These are phyloP conservation scores for Enteromius fasciolatus DNA, from an alignment of 2,797 vertebrate species.

Conservation along the genomic window DNA sequence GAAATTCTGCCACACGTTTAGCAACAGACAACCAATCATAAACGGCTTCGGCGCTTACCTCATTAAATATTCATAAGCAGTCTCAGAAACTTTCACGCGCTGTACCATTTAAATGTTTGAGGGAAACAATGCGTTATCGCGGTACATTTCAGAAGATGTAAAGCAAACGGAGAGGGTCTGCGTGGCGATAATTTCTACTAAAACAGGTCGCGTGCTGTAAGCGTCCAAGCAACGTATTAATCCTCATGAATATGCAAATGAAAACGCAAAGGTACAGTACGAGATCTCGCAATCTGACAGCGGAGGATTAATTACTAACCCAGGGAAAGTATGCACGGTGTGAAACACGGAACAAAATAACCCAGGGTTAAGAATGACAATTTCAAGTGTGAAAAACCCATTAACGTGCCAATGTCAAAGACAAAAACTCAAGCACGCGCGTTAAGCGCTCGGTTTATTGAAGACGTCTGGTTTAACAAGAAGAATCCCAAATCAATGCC, in stretches of 20 bases:
- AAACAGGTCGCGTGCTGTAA: background rate
- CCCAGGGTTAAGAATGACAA: background rate
- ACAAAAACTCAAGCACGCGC: background rate
- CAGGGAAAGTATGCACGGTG: background rate
- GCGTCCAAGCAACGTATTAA: background rate
- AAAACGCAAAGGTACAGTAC: background rate
- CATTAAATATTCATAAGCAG: constrained; percentile 7
- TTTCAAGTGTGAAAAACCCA: background rate
- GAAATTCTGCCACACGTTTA: background rate
- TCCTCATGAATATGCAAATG: constrained; percentile 11
- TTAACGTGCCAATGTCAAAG: background rate
- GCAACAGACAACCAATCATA: background rate
- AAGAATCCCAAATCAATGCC: constrained; percentile 57
- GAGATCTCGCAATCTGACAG: background rate
- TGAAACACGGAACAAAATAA: constrained; percentile 12
- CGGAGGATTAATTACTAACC: background rate
- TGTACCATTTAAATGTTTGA: background rate
- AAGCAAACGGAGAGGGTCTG: background rate
- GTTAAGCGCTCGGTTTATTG: background rate
- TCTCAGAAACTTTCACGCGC: constrained; percentile 13
- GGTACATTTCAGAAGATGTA: background rate
- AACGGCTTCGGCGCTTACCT: background rate
- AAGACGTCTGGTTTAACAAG: background rate
- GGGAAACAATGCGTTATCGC: background rate
- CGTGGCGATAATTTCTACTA: background rate